These are phyloP conservation scores for Tachysurus fulvidraco DNA, from an alignment of 2,113 vertebrate genomes.

Conservation along the genomic window DNA sequence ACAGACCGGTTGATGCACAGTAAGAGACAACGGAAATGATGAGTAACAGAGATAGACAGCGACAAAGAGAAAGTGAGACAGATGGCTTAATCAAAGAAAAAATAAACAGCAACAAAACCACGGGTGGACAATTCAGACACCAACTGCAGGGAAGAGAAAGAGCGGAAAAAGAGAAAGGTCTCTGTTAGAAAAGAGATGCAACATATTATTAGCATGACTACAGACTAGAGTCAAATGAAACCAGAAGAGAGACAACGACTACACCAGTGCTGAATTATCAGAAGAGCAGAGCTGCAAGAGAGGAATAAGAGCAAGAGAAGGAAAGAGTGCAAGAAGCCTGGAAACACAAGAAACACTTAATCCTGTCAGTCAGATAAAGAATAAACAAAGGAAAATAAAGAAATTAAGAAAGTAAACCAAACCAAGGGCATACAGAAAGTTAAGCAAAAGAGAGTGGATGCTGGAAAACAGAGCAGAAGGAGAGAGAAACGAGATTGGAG, in stretches of 20 bases:
- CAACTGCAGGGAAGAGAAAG: conserved; percentile 45
- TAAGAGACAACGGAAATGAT: conserved; percentile 18
- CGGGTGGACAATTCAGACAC: conserved; percentile 48
- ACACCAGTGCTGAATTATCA: conserved; percentile 66
- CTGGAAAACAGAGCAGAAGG: conserved; percentile 63
- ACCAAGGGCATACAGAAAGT: conserved; percentile 65
- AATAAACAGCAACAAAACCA: conserved; percentile 50
- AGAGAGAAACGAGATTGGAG: conserved; percentile 65
- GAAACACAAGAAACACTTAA: conserved; percentile 77
- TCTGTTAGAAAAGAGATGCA: conserved; percentile 72
- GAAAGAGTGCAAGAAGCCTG: conserved; percentile 68
- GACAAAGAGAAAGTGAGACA: conserved; percentile 17
- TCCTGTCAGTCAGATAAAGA: conserved; percentile 74
- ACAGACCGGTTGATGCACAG: neutral
- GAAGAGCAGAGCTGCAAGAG: conserved; percentile 74
- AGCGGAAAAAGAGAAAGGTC: conserved; percentile 41
- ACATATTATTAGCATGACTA: conserved; percentile 72
- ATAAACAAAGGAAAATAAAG: conserved; percentile 62
- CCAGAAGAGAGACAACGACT: conserved; percentile 61
- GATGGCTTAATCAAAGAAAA: conserved; percentile 21
- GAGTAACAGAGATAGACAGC: conserved; percentile 5
- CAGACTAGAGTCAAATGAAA: conserved; percentile 66
- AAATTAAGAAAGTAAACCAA: conserved; percentile 62
- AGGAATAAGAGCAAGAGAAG: conserved; percentile 67
- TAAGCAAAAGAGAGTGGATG: conserved; percentile 62